phyloP scores from a whole-genome alignment of 2,888 invertebrate species.

The Archips crataeganus region DNA sequence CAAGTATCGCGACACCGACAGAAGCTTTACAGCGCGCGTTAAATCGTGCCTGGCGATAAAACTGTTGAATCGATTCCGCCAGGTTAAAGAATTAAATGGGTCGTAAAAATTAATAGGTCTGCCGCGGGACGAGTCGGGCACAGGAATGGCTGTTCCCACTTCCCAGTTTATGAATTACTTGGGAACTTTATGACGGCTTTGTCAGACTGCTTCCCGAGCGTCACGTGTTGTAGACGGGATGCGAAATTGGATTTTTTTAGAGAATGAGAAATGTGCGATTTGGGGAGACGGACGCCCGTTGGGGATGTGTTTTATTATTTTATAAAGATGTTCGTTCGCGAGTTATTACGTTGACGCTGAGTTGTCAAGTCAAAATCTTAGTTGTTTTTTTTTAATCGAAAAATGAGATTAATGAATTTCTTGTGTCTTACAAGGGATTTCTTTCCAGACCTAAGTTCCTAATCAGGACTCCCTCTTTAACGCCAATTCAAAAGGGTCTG shows the following conservation, averaged over 20 bases:
- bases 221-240: conserved; percentile 81
- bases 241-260: conserved; percentile 81
- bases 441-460: neutral
- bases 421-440: no score
- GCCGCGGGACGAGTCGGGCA: conserved; percentile 64
- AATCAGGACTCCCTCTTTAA: neutral
- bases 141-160: conserved; percentile 71
- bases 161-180: conserved; percentile 80
- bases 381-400: neutral
- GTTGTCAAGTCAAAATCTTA: neutral
- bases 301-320: conserved; percentile 45
- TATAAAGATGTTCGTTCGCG: conserved; percentile 26
- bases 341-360: neutral
- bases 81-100: conserved; percentile 83
- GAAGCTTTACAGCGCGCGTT: conserved; percentile 68
- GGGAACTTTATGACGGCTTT: conserved; percentile 77
- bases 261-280: conserved; percentile 61
- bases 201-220: conserved; percentile 72
- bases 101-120: conserved; percentile 83
- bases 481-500: no score
- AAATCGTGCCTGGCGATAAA: conserved; percentile 72
- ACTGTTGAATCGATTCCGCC: conserved; percentile 82
- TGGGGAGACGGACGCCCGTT: conserved; percentile 53
- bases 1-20: conserved; percentile 58
- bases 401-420: neutral